Evolutionary conservation across 2,888 invertebrate genomes (phyloP).

Genomic region (Torymus auratus): DNA sequence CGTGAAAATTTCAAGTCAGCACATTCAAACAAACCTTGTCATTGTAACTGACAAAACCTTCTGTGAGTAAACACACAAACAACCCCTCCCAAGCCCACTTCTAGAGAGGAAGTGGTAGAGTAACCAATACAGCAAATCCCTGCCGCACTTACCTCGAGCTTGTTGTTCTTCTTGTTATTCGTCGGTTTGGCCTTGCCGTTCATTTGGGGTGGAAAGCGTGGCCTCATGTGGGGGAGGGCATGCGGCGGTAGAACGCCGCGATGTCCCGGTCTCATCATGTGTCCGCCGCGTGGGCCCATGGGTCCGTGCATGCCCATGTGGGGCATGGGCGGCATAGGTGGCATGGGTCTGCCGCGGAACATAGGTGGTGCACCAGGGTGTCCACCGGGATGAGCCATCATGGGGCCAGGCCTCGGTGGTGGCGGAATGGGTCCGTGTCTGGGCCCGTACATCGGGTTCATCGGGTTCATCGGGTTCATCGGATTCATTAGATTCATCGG

Average conservation of each 20-base stretch:
- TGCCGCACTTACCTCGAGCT: conserved; percentile 67
- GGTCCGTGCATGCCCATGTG: conserved; percentile 20
- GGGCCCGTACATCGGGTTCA: conserved; percentile 57
- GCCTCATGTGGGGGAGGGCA: conserved; percentile 68
- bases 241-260: conserved; percentile 66
- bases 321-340: conserved; percentile 57
- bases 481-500: conserved; percentile 48
- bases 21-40: no score
- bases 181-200: conserved; percentile 67
- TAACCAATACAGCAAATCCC: no score
- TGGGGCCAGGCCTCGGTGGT: conserved; percentile 59
- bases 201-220: conserved; percentile 67
- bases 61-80: no score
- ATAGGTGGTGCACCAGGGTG: conserved; percentile 12
- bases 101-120: no score
- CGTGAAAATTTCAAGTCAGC: no score
- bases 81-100: no score
- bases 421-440: conserved; percentile 60
- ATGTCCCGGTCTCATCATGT: conserved; percentile 63
- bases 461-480: conserved; percentile 45
- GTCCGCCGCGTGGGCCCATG: conserved; percentile 60
- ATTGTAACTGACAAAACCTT: no score
- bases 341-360: conserved; percentile 17
- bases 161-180: conserved; percentile 69
- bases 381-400: conserved; percentile 54